These are phyloP conservation scores for Rhodophaea formosa DNA, from an alignment of 2,888 invertebrate genomes.

Conservation along the genomic window DNA sequence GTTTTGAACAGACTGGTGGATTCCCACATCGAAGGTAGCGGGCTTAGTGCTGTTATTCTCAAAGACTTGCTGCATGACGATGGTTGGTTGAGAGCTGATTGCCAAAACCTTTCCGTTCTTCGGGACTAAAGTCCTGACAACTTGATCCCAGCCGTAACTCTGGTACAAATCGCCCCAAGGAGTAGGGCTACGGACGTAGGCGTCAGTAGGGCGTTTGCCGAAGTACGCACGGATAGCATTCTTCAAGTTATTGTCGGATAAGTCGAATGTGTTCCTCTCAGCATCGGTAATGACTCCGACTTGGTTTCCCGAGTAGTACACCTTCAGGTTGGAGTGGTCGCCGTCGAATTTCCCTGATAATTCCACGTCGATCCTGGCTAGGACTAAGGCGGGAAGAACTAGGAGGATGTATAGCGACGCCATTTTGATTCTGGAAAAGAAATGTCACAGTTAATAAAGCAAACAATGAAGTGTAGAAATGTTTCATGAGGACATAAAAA, in stretches of 20 bases:
- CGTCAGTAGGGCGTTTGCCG: slow-evolving; percentile 30
- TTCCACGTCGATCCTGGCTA: slow-evolving; percentile 25
- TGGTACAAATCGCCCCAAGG: slow-evolving; percentile 37
- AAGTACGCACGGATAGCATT: slow-evolving; percentile 31
- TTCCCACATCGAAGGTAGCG: slow-evolving; percentile 33
- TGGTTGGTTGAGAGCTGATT: slow-evolving; percentile 20
- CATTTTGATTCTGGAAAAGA: slow-evolving; percentile 24
- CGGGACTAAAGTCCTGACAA: slow-evolving; percentile 34
- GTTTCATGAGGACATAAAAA: too few relatives aligned
- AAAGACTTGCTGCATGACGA: slow-evolving; percentile 24
- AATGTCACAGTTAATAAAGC: not conserved
- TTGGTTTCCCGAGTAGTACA: slow-evolving; percentile 30
- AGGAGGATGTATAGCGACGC: slow-evolving; percentile 18
- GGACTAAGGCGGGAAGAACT: slow-evolving; percentile 17
- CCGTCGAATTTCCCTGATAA: slow-evolving; percentile 21
- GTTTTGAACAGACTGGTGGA: slow-evolving; percentile 35
- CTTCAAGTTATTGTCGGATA: slow-evolving; percentile 37
- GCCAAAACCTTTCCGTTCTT: slow-evolving; percentile 31
- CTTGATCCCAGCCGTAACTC: slow-evolving; percentile 35
- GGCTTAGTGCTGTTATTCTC: slow-evolving; percentile 31
- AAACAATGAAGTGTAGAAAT: not conserved
- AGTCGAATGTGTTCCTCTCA: slow-evolving; percentile 35
- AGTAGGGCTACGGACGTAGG: slow-evolving; percentile 31
- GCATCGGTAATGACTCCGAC: slow-evolving; percentile 33
- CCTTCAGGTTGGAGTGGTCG: slow-evolving; percentile 17